Percentiles rank a stretch among this genome's conserved stretches.
Evolutionary conservation across 2,888 invertebrate genomes (phyloP).

Genomic region (Trissonchulus sp.): DNA sequence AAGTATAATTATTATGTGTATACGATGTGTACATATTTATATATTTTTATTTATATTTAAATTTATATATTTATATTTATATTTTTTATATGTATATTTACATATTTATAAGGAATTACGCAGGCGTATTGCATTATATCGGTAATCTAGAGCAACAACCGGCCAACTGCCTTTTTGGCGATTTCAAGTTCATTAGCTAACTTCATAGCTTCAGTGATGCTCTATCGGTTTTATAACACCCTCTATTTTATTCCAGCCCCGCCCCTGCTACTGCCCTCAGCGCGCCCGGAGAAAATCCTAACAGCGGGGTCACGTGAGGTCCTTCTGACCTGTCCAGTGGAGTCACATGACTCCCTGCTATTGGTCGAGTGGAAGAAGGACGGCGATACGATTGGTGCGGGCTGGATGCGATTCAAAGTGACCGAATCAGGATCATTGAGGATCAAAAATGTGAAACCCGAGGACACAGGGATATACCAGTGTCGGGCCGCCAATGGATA

Average conservation of each 20-base stretch:
- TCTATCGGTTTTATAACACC: too few species aligned
- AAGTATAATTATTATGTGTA: too few species aligned
- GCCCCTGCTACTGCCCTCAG: background rate
- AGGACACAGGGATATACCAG: constrained; percentile 50
- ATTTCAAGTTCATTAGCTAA: too few species aligned
- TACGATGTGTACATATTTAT: too few species aligned
- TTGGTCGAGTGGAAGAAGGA: constrained; percentile 26
- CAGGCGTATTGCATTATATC: too few species aligned
- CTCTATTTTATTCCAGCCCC: constrained; percentile 12
- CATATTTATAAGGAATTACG: too few species aligned
- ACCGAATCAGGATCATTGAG: constrained; percentile 4
- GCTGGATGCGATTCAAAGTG: constrained; percentile 27
- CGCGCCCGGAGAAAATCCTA: background rate
- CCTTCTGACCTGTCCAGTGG: background rate
- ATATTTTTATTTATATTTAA: too few species aligned
- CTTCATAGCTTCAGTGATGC: too few species aligned
- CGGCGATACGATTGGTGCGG: constrained; percentile 21
- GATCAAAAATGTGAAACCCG: constrained; percentile 31
- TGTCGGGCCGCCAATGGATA: constrained; percentile 53
- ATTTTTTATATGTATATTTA: too few species aligned
- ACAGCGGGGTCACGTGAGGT: background rate
- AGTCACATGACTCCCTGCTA: background rate
- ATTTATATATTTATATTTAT: too few species aligned
- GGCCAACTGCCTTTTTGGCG: too few species aligned
- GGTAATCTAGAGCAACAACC: too few species aligned